Evolutionary conservation across 2,797 vertebrate genomes (phyloP), one percentile per base, ranked within the genome.

Genomic region (Pyrocephalus nanus): DNA sequence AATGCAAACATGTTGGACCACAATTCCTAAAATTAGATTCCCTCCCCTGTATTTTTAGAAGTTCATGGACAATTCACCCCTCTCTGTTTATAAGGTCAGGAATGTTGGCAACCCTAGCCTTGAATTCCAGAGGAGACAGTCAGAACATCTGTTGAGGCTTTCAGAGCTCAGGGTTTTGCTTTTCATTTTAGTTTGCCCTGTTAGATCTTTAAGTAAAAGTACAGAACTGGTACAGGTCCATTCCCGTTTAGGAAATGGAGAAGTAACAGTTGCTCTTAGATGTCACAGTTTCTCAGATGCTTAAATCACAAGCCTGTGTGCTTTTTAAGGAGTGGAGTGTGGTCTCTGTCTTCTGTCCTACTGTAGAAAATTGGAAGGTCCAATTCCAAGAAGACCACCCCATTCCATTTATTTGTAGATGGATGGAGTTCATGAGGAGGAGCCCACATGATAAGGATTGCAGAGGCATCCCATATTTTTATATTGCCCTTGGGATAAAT

Each of bases 21-120:
- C 40, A 73, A 10, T 53, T n/a, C 73, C 88, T 93, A 76, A 85
- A 95, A 93, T 86, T 64, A 95, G 55, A 64, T 86, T 73, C 60
- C 51, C 20, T 88, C 70, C 34, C 18, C 23, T 30, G 16, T 60
- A 23, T 92, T 93, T 93, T 93, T 60, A 0, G 78, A 73, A 94
- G 55, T 84, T 95, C 27, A 15, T 7, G 58, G 76, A 43, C 9
- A 12, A 40, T 88, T 50, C 3, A 6, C 12, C 25, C 34, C 5
- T 75, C 51, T 93, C 26, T 5, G 1, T 86, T 84, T 93, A 23
- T 78, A 88, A 86, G 80, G 92, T 93, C 70, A 66, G 64, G 82
- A 92, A 57, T 0, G 0, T 29, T 92, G 73, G 88, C 86, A 86
- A 36, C 20, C 60, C 43, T 77, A 19, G 36, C 55, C 43, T 71